phyloP scores from a whole-genome alignment of 2,113 vertebrate genomes.

The Sorex araneus region DNA sequence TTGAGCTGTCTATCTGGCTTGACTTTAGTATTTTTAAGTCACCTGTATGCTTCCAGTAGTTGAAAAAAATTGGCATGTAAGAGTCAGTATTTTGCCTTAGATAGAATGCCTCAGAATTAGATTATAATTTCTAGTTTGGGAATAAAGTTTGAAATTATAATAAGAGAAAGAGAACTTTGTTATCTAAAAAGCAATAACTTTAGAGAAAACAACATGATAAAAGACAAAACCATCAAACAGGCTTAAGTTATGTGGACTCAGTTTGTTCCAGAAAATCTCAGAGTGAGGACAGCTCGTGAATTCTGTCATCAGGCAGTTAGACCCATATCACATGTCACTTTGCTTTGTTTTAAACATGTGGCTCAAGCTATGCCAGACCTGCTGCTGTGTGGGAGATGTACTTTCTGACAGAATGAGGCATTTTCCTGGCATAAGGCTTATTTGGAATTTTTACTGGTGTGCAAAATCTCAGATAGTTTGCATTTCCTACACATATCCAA shows the following conservation, averaged over 20 bases:
- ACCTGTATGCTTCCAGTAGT: conserved; percentile 25
- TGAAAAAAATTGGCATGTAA: not conserved
- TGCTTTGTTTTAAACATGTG: conserved; percentile 83
- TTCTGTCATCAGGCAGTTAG: conserved; percentile 78
- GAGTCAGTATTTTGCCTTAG: conserved; percentile 1
- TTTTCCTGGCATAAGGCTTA: conserved; percentile 78
- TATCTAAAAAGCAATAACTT: conserved; percentile 63
- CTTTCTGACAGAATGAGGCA: conserved; percentile 82
- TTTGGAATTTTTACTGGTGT: conserved; percentile 75
- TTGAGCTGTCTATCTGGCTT: too few species aligned
- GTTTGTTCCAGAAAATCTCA: conserved; percentile 76
- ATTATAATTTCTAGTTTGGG: conserved; percentile 55
- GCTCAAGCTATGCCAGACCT: conserved; percentile 76
- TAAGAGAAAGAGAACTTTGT: conserved; percentile 27
- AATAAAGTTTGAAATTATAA: conserved; percentile 27
- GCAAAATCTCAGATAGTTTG: conserved; percentile 51
- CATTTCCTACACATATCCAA: conserved; percentile 68
- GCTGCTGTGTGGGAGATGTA: conserved; percentile 81
- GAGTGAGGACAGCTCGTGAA: conserved; percentile 77
- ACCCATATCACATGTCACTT: conserved; percentile 74
- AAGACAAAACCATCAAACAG: conserved; percentile 36
- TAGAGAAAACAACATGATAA: conserved; percentile 46
- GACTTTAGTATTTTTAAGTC: not conserved
- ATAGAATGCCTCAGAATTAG: conserved; percentile 29
- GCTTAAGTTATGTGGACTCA: conserved; percentile 34